Conservation (phyloP, 2,888 invertebrate species). For the Nysson spinosus region DNA sequence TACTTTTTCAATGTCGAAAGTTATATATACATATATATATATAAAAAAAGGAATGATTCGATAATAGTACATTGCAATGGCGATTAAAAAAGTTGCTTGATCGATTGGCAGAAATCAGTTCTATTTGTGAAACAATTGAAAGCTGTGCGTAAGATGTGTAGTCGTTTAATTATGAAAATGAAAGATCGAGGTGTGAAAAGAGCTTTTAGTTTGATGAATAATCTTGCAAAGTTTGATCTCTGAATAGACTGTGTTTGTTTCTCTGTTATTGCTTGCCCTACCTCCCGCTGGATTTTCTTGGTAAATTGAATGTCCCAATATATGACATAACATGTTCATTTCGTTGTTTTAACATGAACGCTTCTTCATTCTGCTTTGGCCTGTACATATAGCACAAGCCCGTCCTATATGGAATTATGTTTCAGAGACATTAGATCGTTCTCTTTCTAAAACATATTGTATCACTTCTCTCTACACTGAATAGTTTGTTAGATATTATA, state of each 20-base stretch:
- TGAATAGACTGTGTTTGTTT: constrained; percentile 76
- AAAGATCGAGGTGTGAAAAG: constrained; percentile 35
- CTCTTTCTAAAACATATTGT: constrained; percentile 27
- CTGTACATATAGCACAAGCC: constrained; percentile 70
- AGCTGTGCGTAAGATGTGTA: constrained; percentile 20
- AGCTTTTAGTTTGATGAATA: constrained; percentile 49
- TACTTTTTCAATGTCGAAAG: too few species aligned
- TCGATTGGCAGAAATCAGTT: too few species aligned
- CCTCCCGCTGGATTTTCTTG: constrained; percentile 77
- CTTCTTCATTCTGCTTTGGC: constrained; percentile 51
- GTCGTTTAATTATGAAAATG: constrained; percentile 22
- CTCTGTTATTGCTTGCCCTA: constrained; percentile 77
- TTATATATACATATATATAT: constrained; percentile 2
- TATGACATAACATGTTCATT: constrained; percentile 64
- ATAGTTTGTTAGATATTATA: constrained; percentile 38
- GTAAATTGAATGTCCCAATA: constrained; percentile 77
- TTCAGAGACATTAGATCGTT: constrained; percentile 68
- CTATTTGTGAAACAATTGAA: constrained; percentile 11
- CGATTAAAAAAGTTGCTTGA: too few species aligned
- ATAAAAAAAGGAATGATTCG: not conserved
- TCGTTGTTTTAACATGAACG: constrained; percentile 47
- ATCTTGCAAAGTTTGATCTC: constrained; percentile 66
- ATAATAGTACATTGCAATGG: constrained; percentile 6
- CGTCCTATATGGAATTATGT: constrained; percentile 73
- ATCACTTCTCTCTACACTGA: constrained; percentile 16